Conservation (phyloP, 2,888 invertebrate species). For the Sinodicranocentrus sp. region DNA sequence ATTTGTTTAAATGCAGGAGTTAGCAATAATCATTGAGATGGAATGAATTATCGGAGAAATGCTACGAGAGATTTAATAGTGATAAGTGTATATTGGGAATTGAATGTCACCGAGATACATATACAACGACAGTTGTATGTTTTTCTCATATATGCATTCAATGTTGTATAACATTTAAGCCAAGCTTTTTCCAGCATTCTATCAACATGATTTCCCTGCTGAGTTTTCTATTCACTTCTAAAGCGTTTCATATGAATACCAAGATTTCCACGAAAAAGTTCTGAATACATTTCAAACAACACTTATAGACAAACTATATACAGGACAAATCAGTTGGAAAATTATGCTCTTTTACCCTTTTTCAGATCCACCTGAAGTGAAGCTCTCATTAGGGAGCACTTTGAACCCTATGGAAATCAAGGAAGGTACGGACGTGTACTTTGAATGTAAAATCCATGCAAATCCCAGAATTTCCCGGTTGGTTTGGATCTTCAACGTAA, state of each 20-base stretch:
- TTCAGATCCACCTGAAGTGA: constrained; percentile 75
- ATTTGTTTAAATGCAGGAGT: too few species aligned
- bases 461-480: constrained; percentile 73
- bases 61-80: too few species aligned
- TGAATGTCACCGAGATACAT: too few species aligned
- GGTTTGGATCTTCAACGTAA: constrained; percentile 75
- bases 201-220: constrained; percentile 10
- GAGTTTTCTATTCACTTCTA: not conserved
- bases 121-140: too few species aligned
- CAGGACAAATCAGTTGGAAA: constrained; percentile 13
- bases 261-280: not conserved
- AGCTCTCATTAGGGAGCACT: constrained; percentile 75
- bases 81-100: too few species aligned
- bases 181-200: not conserved
- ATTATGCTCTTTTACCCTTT: constrained; percentile 13
- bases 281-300: constrained; percentile 47
- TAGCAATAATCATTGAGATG: too few species aligned
- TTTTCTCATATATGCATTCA: too few species aligned
- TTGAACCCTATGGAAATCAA: constrained; percentile 76
- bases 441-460: constrained; percentile 74
- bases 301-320: constrained; percentile 65
- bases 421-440: constrained; percentile 76
- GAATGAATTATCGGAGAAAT: too few species aligned
- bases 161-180: constrained; percentile 4
- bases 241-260: too few species aligned